Conservation (phyloP, 2,888 invertebrate species). For the Penaeus monodon region DNA sequence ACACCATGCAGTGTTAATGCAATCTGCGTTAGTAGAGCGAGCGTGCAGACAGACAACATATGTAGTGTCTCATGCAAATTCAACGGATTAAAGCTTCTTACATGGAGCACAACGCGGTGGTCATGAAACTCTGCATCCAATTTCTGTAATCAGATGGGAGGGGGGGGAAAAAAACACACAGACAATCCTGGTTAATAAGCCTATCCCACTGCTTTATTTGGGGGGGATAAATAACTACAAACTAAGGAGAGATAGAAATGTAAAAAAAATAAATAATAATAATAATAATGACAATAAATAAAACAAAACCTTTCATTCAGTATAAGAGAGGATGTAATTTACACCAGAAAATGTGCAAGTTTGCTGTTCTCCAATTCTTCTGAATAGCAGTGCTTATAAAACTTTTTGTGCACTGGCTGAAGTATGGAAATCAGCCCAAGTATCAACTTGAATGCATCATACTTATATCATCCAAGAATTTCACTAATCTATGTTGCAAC, state of each 20-base stretch:
- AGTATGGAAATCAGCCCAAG: no score
- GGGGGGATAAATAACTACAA: background rate
- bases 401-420: no score
- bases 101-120: constrained; percentile 58
- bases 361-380: no score
- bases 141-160: constrained; percentile 51
- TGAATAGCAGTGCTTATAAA: no score
- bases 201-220: constrained; percentile 10
- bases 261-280: background rate
- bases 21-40: background rate
- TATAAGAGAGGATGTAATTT: no score
- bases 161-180: background rate
- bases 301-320: no score
- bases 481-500: no score
- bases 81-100: constrained; percentile 36
- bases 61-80: constrained; percentile 8
- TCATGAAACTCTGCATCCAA: constrained; percentile 55
- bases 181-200: background rate
- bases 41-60: background rate
- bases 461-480: no score
- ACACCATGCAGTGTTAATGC: constrained; percentile 21
- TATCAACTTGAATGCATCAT: no score
- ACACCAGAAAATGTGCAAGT: no score
- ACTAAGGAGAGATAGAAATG: background rate
- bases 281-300: no score